Conservation (phyloP, 2,797 vertebrate species). For the Tapera naevia region DNA sequence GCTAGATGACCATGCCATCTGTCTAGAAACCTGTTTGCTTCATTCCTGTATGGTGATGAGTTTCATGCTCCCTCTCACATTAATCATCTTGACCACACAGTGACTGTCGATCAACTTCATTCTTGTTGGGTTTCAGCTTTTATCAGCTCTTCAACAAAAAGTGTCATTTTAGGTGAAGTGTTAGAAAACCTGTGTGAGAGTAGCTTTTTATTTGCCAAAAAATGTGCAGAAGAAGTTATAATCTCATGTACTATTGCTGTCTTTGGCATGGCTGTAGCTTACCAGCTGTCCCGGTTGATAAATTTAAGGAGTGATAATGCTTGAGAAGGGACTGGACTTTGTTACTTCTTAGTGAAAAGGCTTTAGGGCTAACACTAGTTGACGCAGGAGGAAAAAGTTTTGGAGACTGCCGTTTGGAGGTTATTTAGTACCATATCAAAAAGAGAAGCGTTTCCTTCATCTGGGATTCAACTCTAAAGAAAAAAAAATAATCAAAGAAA, state of each 20-base stretch:
- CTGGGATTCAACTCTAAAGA: neutral
- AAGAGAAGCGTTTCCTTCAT: neutral
- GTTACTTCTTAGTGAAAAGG: neutral
- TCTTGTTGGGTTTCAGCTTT: neutral
- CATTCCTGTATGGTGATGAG: neutral
- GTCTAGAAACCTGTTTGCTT: neutral
- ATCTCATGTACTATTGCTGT: neutral
- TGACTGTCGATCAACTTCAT: neutral
- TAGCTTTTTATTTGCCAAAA: neutral
- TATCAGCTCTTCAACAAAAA: neutral
- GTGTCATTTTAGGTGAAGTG: neutral
- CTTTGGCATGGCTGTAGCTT: neutral
- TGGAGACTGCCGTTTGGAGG: neutral
- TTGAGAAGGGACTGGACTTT: neutral
- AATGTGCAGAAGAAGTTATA: neutral
- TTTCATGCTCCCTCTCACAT: neutral
- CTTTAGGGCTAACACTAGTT: neutral
- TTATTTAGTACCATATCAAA: neutral
- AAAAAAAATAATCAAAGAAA: neutral
- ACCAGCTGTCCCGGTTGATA: neutral
- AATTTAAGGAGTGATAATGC: neutral
- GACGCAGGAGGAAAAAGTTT: neutral
- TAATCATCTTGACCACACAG: neutral
- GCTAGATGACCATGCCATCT: neutral
- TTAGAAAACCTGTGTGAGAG: neutral